Conservation (phyloP, 1,140 invertebrate species). For the Zaprionus lachaisei region DNA sequence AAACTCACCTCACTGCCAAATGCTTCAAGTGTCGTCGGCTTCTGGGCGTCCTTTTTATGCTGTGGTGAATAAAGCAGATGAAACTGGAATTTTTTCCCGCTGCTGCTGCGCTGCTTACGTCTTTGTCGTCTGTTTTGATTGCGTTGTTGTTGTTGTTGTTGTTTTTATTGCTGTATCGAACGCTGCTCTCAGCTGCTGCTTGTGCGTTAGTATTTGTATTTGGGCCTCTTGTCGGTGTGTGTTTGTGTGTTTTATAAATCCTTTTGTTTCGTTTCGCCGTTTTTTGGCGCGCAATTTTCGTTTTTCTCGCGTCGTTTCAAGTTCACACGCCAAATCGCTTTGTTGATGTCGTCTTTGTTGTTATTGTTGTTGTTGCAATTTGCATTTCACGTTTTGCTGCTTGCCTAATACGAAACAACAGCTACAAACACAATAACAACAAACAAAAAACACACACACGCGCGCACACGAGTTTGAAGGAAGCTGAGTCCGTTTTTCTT, state of each 20-base stretch:
- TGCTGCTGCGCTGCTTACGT: slow-evolving; percentile 13
- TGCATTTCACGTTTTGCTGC: slow-evolving; percentile 77
- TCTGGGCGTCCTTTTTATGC: slow-evolving; percentile 44
- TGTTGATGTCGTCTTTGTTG: slow-evolving; percentile 49
- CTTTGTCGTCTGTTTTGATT: slow-evolving; percentile 46
- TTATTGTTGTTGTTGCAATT: slow-evolving; percentile 57
- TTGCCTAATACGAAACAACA: slow-evolving; percentile 56
- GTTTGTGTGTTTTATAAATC: slow-evolving; percentile 59
- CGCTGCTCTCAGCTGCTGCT: slow-evolving; percentile 48
- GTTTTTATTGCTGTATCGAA: slow-evolving; percentile 29
- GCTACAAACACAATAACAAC: slow-evolving; percentile 58
- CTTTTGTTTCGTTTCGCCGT: slow-evolving; percentile 58
- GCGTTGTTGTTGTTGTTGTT: slow-evolving; percentile 29
- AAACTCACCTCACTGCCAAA: slow-evolving; percentile 54
- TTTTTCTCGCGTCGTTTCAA: slow-evolving; percentile 47
- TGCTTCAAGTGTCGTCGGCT: slow-evolving; percentile 52
- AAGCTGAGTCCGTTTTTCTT: slow-evolving; percentile 38
- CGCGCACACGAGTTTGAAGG: slow-evolving; percentile 24
- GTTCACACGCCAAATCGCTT: slow-evolving; percentile 64
- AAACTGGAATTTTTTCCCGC: slow-evolving; percentile 48
- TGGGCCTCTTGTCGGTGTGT: slow-evolving; percentile 30
- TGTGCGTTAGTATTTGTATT: slow-evolving; percentile 46
- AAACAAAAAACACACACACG: slow-evolving; percentile 44
- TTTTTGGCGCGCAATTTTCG: slow-evolving; percentile 77
- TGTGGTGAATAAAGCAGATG: slow-evolving; percentile 41